phyloP scores from a whole-genome alignment of 2,888 invertebrate species.

The Alcis repandata region DNA sequence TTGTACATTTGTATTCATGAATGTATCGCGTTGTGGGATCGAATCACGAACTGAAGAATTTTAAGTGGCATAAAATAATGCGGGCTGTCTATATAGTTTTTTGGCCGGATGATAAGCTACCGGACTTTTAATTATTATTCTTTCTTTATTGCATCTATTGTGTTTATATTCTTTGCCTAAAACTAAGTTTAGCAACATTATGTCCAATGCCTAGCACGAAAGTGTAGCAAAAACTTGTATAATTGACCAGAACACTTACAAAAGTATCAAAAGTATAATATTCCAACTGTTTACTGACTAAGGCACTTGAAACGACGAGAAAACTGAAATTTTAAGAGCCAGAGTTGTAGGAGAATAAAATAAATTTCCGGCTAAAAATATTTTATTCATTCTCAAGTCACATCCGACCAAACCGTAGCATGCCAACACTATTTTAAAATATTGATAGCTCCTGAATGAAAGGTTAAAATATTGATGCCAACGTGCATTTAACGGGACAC shows the following conservation, averaged over 20 bases:
- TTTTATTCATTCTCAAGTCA: no score
- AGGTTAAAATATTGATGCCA: constrained; percentile 44
- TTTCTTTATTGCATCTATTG: background rate
- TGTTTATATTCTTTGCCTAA: no score
- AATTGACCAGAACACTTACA: no score
- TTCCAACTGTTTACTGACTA: no score
- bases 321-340: background rate
- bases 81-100: background rate
- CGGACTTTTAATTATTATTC: background rate
- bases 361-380: background rate
- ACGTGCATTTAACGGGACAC: constrained; percentile 38
- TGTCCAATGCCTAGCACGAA: no score
- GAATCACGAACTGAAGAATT: constrained; percentile 33
- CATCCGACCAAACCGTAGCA: constrained; percentile 14
- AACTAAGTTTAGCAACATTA: no score
- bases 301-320: no score
- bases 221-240: no score
- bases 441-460: constrained; percentile 36
- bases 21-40: constrained; percentile 38
- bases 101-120: background rate
- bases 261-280: no score
- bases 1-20: constrained; percentile 44
- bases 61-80: constrained; percentile 16
- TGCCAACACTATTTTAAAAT: constrained; percentile 19
- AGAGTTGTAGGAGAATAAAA: background rate